Evolutionary conservation across 35 echinoderm and acorn worm genomes (phyloP), one percentile per base, ranked within the genome.

Genomic region (Anneissia japonica): DNA sequence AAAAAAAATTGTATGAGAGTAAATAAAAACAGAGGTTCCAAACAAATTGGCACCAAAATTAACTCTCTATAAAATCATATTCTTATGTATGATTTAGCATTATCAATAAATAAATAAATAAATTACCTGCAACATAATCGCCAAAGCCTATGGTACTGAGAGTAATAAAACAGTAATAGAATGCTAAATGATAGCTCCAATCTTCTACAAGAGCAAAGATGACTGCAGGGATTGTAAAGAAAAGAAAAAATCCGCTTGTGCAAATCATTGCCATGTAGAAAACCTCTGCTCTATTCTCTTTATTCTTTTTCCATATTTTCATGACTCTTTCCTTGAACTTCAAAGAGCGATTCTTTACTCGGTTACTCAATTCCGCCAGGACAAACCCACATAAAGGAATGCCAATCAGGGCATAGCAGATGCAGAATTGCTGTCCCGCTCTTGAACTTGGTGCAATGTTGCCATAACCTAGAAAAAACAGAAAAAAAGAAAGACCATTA

Each of bases 331-430:
- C n/a, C 30, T 91, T 78, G 23, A 90, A 31, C 29, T 85, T 74
- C 79, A 86, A 79, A 75, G 87, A 51, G 4, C 41, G 35, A 19
- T 88, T 46, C 4, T 87, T 87, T 4, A 99, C 32, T 45, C 84
- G 88, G 3, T 91, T 75, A 14, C 86, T 89, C 16, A 99, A 73
- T 23, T 75, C 92, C 14, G 92, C 85, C 46, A 99, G 81, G 31
- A 99, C 73, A 36, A 99, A 82, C 72, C 96, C 92, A 36, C 92
- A 99, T 0, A 99, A 83, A 4, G 96, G 96, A 21, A 99, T 94
- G 5, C 96, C 96, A 37, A 99, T 92, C 36, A 99, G 76, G 39
- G 96, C 96, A 38, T 94, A 99, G 55, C 89, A 19, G 30, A 99
- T 90, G 75, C 87, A 89, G 72, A 99, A 99, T 10, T 84, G 45